phyloP scores from a whole-genome alignment of 2,888 invertebrate species.

The Pachycephus smyrnensis region DNA sequence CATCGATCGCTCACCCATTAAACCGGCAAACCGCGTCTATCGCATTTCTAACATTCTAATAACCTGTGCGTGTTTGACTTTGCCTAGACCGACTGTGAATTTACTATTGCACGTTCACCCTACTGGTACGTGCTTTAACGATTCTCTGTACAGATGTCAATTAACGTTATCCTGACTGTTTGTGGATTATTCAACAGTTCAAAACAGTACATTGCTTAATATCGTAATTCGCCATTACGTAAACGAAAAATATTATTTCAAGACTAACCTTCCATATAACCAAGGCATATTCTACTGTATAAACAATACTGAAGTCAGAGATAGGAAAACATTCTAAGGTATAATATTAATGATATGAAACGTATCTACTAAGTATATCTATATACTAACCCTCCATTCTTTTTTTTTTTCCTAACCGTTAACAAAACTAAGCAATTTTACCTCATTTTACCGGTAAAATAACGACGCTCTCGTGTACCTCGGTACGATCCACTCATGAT shows the following conservation, averaged over 20 bases:
- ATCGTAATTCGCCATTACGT: no score
- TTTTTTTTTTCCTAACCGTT: background rate
- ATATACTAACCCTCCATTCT: no score
- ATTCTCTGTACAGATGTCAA: background rate
- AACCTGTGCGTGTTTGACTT: background rate
- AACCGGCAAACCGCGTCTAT: background rate
- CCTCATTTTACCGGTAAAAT: background rate
- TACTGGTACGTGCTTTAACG: background rate
- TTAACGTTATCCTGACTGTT: background rate
- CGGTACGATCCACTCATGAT: background rate
- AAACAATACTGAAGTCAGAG: background rate
- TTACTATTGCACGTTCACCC: background rate
- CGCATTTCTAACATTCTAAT: background rate
- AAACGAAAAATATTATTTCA: background rate
- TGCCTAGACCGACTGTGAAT: background rate
- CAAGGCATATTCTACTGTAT: background rate
- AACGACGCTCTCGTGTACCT: background rate
- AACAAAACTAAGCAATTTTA: background rate
- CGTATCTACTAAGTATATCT: background rate
- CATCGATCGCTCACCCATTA: background rate
- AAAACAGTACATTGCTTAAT: background rate
- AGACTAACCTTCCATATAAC: background rate
- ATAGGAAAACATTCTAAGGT: background rate
- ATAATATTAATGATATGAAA: background rate
- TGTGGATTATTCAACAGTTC: background rate